Conservation (phyloP, 2,888 invertebrate species). For the Synergus itoensis region DNA sequence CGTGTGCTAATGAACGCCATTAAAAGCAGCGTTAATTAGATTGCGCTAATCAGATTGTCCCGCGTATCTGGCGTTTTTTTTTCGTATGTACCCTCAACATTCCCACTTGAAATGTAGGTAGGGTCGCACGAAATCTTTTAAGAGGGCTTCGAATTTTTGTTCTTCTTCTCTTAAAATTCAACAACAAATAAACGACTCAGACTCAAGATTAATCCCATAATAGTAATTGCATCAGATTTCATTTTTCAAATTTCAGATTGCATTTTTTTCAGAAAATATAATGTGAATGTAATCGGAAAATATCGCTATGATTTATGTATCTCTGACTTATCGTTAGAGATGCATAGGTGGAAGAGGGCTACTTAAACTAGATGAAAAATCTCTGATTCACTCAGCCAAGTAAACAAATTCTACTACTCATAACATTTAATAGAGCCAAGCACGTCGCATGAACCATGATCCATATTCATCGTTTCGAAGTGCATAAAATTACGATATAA, state of each 20-base stretch:
- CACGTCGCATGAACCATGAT: constrained; percentile 64
- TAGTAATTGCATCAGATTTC: no score
- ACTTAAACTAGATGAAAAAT: constrained; percentile 41
- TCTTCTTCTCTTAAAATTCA: constrained; percentile 55
- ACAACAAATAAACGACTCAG: constrained; percentile 36
- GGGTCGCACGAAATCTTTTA: constrained; percentile 62
- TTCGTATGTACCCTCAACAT: constrained; percentile 64
- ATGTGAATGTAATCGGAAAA: no score
- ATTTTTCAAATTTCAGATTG: no score
- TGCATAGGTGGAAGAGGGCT: not conserved
- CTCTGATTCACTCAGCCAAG: constrained; percentile 30
- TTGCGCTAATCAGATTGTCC: constrained; percentile 77
- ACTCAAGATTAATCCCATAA: not conserved
- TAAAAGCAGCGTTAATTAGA: constrained; percentile 78
- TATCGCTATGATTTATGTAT: not conserved
- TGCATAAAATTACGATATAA: constrained; percentile 75
- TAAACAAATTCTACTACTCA: constrained; percentile 25
- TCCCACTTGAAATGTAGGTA: constrained; percentile 62
- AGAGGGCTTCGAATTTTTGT: constrained; percentile 53
- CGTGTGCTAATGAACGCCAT: constrained; percentile 78
- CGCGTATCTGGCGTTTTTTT: constrained; percentile 70
- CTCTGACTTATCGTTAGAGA: not conserved
- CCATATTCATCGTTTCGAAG: constrained; percentile 74
- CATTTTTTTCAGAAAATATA: not conserved
- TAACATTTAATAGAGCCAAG: constrained; percentile 48